These are phyloP conservation scores for Acronicta aceris DNA, from an alignment of 2,888 invertebrate species.

Conservation along the genomic window DNA sequence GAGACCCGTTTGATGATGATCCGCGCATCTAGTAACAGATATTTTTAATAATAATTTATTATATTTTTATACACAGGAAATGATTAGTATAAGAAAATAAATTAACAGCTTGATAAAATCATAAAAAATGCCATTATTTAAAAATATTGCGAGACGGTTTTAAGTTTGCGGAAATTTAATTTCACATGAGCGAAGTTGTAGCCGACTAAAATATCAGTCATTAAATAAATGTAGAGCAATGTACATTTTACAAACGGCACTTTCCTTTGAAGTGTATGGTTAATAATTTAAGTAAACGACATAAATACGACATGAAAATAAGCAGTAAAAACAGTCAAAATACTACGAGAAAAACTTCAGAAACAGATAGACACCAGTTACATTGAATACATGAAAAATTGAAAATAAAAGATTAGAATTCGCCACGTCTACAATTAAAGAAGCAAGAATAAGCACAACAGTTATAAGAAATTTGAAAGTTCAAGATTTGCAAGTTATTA, in stretches of 20 bases:
- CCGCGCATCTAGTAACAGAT: neutral
- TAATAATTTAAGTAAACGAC: slow-evolving; percentile 43
- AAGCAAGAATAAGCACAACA: slow-evolving; percentile 35
- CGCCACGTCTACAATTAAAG: slow-evolving; percentile 22
- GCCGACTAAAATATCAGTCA: slow-evolving; percentile 38
- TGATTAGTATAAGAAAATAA: slow-evolving; percentile 37
- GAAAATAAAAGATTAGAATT: slow-evolving; percentile 26
- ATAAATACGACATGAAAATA: slow-evolving; percentile 33
- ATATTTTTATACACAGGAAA: slow-evolving; percentile 32
- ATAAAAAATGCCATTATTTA: slow-evolving; percentile 35
- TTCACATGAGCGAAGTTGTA: slow-evolving; percentile 36
- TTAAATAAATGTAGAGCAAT: slow-evolving; percentile 47
- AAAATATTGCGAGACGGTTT: slow-evolving; percentile 27
- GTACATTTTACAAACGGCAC: slow-evolving; percentile 27
- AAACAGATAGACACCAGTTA: slow-evolving; percentile 22
- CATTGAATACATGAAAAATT: slow-evolving; percentile 17
- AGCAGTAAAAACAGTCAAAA: slow-evolving; percentile 24
- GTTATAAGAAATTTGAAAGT: slow-evolving; percentile 62
- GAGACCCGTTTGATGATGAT: too few relatives aligned
- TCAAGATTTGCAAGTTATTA: slow-evolving; percentile 65
- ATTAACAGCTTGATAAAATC: slow-evolving; percentile 29
- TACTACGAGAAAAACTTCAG: slow-evolving; percentile 19
- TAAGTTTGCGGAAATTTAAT: slow-evolving; percentile 48
- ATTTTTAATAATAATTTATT: neutral
- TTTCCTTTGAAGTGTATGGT: slow-evolving; percentile 39